Conservation (phyloP, 2,797 vertebrate genomes). For the Sebastes kiyomatsui region DNA sequence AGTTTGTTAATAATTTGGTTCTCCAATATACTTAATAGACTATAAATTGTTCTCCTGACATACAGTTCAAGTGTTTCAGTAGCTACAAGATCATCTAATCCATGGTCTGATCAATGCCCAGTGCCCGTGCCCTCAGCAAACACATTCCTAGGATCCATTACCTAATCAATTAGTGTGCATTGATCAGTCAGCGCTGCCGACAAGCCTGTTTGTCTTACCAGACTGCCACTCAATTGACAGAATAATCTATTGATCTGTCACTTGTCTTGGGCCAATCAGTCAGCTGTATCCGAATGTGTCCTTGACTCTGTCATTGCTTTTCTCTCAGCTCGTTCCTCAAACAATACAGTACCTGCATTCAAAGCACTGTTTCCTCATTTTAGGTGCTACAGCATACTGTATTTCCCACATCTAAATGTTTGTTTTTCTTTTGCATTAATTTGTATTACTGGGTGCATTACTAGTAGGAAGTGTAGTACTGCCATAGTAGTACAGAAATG, state of each 20-base stretch:
- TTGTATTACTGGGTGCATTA: neutral
- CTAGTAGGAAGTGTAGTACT: neutral
- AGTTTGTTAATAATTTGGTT: neutral
- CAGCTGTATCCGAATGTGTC: neutral
- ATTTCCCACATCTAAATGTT: neutral
- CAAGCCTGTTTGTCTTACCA: neutral
- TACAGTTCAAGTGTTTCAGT: neutral
- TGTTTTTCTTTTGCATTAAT: neutral
- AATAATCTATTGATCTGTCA: slow-evolving; percentile 14
- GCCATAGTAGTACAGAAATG: neutral
- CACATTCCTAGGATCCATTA: slow-evolving; percentile 4
- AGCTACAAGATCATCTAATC: neutral
- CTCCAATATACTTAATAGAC: neutral
- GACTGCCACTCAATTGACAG: neutral
- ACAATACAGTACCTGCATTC: neutral
- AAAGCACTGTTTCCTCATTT: neutral
- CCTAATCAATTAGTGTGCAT: slow-evolving; percentile 27
- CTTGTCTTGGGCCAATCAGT: neutral
- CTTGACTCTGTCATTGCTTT: neutral
- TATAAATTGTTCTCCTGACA: neutral
- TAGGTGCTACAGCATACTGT: neutral
- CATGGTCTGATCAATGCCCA: neutral
- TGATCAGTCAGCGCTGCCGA: neutral
- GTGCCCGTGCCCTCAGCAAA: neutral
- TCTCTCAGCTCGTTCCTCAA: neutral